These are phyloP conservation scores for Chionoecetes opilio DNA, from an alignment of 1,140 invertebrate genomes.

Conservation along the genomic window DNA sequence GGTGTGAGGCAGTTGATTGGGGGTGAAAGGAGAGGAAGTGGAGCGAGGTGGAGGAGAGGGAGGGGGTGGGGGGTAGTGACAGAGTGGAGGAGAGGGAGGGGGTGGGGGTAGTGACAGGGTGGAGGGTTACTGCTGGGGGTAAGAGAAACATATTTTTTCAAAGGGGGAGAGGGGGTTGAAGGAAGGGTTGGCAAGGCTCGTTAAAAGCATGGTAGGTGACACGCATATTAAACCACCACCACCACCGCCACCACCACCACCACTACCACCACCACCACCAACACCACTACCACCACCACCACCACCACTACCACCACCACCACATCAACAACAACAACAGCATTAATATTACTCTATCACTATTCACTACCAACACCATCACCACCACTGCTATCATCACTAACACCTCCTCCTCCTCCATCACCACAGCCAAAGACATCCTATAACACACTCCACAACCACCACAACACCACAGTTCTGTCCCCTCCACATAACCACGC, in stretches of 20 bases:
- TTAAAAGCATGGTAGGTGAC: not conserved
- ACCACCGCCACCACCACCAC: not conserved
- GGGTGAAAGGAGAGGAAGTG: not conserved
- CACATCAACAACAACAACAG: not conserved
- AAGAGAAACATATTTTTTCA: not conserved
- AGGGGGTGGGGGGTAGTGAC: not conserved
- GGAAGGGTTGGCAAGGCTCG: not conserved
- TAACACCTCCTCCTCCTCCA: not conserved
- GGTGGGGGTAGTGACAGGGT: not conserved
- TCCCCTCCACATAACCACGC: not conserved
- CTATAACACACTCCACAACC: not conserved
- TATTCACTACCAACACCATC: not conserved
- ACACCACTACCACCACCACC: not conserved
- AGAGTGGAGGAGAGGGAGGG: not conserved
- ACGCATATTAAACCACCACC: not conserved
- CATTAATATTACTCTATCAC: not conserved
- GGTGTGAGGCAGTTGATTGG: not conserved
- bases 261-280: not conserved
- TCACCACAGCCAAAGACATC: not conserved
- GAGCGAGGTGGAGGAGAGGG: not conserved
- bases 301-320: not conserved
- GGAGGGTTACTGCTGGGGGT: not conserved
- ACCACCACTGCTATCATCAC: not conserved
- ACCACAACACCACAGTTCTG: not conserved
- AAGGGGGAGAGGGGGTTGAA: no score